Evolutionary conservation across 2,113 vertebrate species (phyloP).

Genomic region (Delphinus delphis): DNA sequence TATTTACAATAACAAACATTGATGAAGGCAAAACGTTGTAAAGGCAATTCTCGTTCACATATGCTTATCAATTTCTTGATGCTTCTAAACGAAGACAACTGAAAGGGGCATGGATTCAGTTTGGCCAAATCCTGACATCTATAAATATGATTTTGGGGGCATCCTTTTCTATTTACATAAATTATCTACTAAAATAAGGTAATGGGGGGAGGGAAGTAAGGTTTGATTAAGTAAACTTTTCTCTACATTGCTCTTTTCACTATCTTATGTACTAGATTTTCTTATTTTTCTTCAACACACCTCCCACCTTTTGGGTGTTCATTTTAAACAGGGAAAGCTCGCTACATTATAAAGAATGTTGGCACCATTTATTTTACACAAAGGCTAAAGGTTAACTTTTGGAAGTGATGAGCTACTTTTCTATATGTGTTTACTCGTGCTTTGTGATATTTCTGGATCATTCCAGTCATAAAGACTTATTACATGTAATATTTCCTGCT

Average conservation of each 20-base stretch:
- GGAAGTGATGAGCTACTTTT: constrained; percentile 53
- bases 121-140: background rate
- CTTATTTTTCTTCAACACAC: constrained; percentile 59
- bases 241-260: constrained; percentile 39
- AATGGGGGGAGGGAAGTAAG: background rate
- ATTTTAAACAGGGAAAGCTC: constrained; percentile 66
- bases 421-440: constrained; percentile 49
- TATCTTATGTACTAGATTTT: constrained; percentile 34
- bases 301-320: constrained; percentile 21
- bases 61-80: background rate
- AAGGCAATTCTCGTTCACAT: constrained; percentile 10
- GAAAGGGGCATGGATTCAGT: background rate
- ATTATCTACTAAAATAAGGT: constrained; percentile 1
- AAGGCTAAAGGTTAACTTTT: constrained; percentile 22
- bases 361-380: constrained; percentile 56
- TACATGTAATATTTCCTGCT: constrained; percentile 64
- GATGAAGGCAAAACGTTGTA: constrained; percentile 25
- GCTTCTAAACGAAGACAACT: background rate
- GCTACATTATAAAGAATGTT: constrained; percentile 39
- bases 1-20: constrained; percentile 8
- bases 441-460: constrained; percentile 64
- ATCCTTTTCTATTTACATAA: constrained; percentile 41
- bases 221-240: constrained; percentile 31
- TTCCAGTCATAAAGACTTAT: constrained; percentile 69
- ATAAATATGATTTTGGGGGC: background rate